phyloP scores from a whole-genome alignment of 2,797 vertebrate species.

The Rhynchotus rufescens region DNA sequence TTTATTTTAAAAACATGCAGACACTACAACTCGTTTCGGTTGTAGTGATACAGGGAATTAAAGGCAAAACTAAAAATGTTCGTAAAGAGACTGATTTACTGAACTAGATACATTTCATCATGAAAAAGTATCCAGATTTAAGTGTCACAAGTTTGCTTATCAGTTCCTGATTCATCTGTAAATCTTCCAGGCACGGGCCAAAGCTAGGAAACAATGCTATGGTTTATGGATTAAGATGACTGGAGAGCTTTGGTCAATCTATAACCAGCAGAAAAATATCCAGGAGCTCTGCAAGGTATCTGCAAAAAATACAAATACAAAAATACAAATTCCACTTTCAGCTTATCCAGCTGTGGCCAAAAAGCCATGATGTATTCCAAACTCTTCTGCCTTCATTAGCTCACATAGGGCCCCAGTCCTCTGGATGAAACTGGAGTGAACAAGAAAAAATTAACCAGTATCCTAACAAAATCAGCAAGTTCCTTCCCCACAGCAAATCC shows the following conservation, averaged over 20 bases:
- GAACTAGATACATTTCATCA: slow-evolving; percentile 20
- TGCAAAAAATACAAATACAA: neutral
- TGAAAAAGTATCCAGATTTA: neutral
- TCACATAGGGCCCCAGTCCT: neutral
- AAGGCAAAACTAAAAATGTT: slow-evolving; percentile 6
- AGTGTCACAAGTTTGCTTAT: slow-evolving; percentile 30
- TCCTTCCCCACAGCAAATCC: neutral
- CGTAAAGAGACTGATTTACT: neutral
- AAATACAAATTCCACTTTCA: neutral
- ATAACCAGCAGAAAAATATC: neutral
- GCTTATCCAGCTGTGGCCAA: neutral
- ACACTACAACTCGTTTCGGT: slow-evolving; percentile 50
- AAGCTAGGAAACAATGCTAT: slow-evolving; percentile 8
- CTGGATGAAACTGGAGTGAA: slow-evolving; percentile 7
- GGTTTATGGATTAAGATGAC: neutral
- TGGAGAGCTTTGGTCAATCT: neutral
- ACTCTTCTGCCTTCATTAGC: neutral
- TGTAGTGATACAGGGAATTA: slow-evolving; percentile 16
- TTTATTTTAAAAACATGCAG: slow-evolving; percentile 72
- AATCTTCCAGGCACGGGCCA: neutral
- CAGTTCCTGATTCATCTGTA: slow-evolving; percentile 11
- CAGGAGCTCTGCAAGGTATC: neutral
- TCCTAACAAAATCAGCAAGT: slow-evolving; percentile 52
- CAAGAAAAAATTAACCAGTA: slow-evolving; percentile 38
- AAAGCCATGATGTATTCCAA: neutral